These are phyloP conservation scores for Sebastes kiyomatsui DNA, from an alignment of 2,797 vertebrate species.

Conservation along the genomic window DNA sequence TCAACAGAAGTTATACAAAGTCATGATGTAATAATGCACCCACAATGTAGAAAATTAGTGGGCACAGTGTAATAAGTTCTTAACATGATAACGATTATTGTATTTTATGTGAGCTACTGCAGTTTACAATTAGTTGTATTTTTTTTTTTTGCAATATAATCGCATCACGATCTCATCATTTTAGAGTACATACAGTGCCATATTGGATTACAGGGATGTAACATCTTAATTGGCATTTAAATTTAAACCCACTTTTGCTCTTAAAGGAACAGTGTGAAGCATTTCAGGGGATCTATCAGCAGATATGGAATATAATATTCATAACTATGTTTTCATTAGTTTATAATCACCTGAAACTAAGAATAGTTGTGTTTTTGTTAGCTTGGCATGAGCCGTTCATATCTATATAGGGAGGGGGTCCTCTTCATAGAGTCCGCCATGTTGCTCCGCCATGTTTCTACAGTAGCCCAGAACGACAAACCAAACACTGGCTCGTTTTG, in stretches of 20 bases:
- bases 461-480: no score
- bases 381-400: no score
- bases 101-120: not conserved
- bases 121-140: not conserved
- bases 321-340: no score
- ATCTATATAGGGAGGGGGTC: no score
- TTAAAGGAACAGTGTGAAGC: not conserved
- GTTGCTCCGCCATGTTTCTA: no score
- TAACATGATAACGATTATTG: not conserved
- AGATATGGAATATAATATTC: no score
- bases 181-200: not conserved
- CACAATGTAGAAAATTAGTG: not conserved
- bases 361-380: no score
- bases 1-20: constrained; percentile 4
- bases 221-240: not conserved
- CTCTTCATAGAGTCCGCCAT: no score
- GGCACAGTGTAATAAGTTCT: not conserved
- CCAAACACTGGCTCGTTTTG: no score
- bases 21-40: not conserved
- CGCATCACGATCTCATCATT: not conserved
- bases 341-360: no score
- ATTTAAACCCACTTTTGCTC: not conserved
- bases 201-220: not conserved
- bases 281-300: no score
- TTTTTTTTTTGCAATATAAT: not conserved